These are phyloP conservation scores for Heliconius hermathena DNA, from an alignment of 1,140 invertebrate species.

Conservation along the genomic window DNA sequence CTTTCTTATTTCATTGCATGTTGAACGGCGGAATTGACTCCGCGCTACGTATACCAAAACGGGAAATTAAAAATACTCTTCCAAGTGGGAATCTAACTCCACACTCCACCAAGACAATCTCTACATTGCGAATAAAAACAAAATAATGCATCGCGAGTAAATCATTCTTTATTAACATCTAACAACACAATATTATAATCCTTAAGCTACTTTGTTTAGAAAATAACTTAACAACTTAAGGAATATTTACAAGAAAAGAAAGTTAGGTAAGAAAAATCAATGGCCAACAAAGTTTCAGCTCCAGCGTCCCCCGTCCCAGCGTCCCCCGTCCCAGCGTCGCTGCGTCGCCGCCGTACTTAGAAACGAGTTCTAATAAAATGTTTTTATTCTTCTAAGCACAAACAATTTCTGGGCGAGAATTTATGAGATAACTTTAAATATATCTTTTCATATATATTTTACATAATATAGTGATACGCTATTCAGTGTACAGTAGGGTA, in stretches of 20 bases:
- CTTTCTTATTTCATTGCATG: too few relatives aligned
- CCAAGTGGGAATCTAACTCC: too few relatives aligned
- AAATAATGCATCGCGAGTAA: too few relatives aligned
- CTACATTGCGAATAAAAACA: too few relatives aligned
- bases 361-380: constrained; percentile 9
- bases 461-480: not conserved
- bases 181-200: not conserved
- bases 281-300: not conserved
- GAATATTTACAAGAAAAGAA: constrained; percentile 14
- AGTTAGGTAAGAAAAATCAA: constrained; percentile 9
- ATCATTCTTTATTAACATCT: not conserved
- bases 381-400: constrained; percentile 9
- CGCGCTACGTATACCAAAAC: too few relatives aligned
- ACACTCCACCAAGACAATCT: too few relatives aligned
- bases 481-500: too few relatives aligned
- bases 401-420: constrained; percentile 11
- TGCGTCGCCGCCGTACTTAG: constrained; percentile 6
- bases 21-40: too few relatives aligned
- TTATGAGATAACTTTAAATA: constrained; percentile 5
- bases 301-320: not conserved
- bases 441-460: not conserved
- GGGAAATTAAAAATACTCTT: too few relatives aligned
- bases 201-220: constrained; percentile 7
- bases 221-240: constrained; percentile 9
- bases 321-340: not conserved